phyloP scores from a whole-genome alignment of 2,888 invertebrate genomes.

The Busseola fusca region DNA sequence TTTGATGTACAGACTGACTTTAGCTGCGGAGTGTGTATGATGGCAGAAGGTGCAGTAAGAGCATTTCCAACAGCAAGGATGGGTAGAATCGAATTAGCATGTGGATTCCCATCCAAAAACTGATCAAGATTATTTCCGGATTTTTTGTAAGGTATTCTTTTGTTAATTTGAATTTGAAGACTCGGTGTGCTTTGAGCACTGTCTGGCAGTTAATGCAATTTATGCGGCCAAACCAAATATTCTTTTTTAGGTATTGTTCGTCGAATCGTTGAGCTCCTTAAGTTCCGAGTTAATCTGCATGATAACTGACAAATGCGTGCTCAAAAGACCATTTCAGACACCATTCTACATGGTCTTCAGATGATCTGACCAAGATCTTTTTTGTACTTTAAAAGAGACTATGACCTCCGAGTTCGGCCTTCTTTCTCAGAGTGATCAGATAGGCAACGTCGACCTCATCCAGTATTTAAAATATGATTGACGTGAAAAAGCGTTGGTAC shows the following conservation, averaged over 20 bases:
- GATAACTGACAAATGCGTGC: not conserved
- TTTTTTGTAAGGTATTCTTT: not conserved
- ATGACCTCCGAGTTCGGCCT: not conserved
- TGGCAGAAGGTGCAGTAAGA: conserved; percentile 20
- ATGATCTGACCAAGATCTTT: not conserved
- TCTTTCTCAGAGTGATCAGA: not conserved
- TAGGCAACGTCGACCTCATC: not conserved
- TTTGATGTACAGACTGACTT: conserved; percentile 43
- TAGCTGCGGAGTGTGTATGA: not conserved
- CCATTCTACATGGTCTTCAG: too few relatives aligned
- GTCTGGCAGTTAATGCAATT: not conserved
- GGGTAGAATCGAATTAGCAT: not conserved
- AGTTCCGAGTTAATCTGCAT: not conserved
- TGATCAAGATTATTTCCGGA: not conserved
- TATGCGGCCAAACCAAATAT: not conserved
- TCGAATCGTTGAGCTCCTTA: not conserved
- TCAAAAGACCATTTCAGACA: not conserved
- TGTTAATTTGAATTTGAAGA: too few relatives aligned
- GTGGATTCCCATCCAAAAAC: not conserved
- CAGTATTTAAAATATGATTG: not conserved
- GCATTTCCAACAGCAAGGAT: too few relatives aligned
- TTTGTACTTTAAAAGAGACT: not conserved
- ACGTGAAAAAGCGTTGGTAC: not conserved
- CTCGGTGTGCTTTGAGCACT: not conserved
- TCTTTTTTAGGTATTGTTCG: not conserved